Evolutionary conservation across 2,113 vertebrate genomes (phyloP).

Genomic region (Nerophis ophidion): DNA sequence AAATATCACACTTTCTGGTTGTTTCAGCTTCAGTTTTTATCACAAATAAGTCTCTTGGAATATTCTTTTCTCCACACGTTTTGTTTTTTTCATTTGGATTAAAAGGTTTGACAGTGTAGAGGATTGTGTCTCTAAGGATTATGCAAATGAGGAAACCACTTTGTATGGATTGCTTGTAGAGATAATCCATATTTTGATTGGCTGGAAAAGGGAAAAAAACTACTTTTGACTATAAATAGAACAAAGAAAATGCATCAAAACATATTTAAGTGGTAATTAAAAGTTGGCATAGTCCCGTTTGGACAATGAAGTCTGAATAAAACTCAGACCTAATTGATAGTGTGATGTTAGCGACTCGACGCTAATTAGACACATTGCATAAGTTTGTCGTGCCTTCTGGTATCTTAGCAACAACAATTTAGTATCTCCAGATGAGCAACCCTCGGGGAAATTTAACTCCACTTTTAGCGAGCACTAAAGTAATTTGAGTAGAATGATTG

Average conservation of each 20-base stretch:
- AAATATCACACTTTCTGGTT: background rate
- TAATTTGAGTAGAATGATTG: slow-evolving; percentile 13
- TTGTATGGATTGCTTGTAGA: slow-evolving; percentile 28
- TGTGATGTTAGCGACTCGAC: slow-evolving; percentile 2
- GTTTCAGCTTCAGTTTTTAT: slow-evolving; percentile 5
- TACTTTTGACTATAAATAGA: slow-evolving; percentile 12
- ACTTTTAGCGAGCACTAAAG: slow-evolving; percentile 8
- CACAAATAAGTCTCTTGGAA: slow-evolving; percentile 5
- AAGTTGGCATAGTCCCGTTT: slow-evolving; percentile 10
- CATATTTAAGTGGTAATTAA: slow-evolving; percentile 10
- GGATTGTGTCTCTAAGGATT: slow-evolving; percentile 24
- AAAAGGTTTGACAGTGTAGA: background rate
- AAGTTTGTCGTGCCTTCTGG: slow-evolving; percentile 14
- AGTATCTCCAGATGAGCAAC: slow-evolving; percentile 19
- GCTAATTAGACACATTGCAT: slow-evolving; percentile 27
- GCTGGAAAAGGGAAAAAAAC: slow-evolving; percentile 13
- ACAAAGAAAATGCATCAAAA: slow-evolving; percentile 6
- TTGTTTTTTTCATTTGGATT: background rate
- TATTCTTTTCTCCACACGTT: background rate
- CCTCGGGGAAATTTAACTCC: slow-evolving; percentile 25
- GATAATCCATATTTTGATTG: slow-evolving; percentile 34
- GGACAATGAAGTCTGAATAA: background rate
- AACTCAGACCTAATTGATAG: background rate
- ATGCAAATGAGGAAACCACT: slow-evolving; percentile 45
- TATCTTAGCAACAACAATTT: slow-evolving; percentile 25